These are phyloP conservation scores for Meta bourneti DNA, from an alignment of 2,888 invertebrate species.

Conservation along the genomic window DNA sequence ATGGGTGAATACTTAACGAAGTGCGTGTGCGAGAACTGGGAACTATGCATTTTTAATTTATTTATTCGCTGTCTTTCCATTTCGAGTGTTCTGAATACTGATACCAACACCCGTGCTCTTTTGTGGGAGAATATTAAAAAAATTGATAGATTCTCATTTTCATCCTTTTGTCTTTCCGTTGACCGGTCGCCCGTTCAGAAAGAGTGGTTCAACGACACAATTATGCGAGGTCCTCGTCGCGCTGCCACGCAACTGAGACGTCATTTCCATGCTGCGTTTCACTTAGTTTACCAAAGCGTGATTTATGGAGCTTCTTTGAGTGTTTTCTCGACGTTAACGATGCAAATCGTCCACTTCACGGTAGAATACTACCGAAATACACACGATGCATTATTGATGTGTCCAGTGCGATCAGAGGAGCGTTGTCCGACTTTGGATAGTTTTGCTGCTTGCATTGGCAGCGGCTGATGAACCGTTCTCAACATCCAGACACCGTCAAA, in stretches of 20 bases:
- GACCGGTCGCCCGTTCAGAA: conserved; percentile 1
- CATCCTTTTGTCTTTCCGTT: conserved; percentile 3
- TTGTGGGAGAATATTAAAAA: neutral
- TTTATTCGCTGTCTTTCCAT: neutral
- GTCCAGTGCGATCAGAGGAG: neutral
- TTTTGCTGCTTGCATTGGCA: neutral
- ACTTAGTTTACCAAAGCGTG: neutral
- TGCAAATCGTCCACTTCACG: neutral
- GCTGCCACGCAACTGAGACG: neutral
- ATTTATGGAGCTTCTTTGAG: neutral
- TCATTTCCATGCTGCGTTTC: neutral
- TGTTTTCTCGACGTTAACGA: neutral
- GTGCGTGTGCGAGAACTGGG: neutral
- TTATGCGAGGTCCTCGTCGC: neutral
- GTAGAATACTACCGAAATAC: neutral
- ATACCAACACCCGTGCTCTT: neutral
- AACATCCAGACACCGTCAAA: neutral
- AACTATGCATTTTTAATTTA: too few species aligned
- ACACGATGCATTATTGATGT: neutral
- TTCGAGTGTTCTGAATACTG: too few species aligned
- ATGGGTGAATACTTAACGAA: neutral
- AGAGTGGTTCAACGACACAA: conserved; percentile 13
- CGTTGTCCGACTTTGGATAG: neutral
- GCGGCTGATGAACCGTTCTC: neutral
- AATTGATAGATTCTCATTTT: neutral